Evolutionary conservation across 2,797 vertebrate species (phyloP), one percentile per base, ranked within the genome.

Genomic region (Graptemys geographica): DNA sequence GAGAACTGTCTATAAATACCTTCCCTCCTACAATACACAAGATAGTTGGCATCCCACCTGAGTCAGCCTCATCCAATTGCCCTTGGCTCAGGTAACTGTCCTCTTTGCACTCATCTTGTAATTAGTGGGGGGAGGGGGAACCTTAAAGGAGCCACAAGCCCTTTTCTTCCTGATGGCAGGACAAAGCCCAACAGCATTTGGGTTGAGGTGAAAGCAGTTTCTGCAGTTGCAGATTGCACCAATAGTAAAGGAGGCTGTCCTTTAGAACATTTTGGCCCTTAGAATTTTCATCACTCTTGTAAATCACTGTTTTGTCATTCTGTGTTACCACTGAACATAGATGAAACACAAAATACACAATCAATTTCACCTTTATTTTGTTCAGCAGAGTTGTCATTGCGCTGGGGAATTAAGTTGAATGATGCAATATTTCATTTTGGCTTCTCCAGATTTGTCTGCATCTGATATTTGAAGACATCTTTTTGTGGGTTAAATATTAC

Each of bases 321-420:
- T 41, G 65, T 69, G 19, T 72, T 86, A 21, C 16, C 85, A 88
- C 55, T 74, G 11, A 84, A 55, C 85, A 90, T 2, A 25, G 8
- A 90, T 86, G 86, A 92, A 79, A 27, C 6, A 3, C 93, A 79
- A 89, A 41, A 81, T 93, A 65, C 69, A 92, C 74, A 86, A 84
- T 79, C 76, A 1, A 52, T 31, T 55, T 85, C n/a, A 1, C 44
- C 69, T 85, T 72, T 69, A 79, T 72, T 93, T 84, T 83, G 15
- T 82, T 92, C 88, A 91, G 55, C 72, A 44, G 15, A n/a, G 41
- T 21, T 0, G 0, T 93, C 44, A 23, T 41, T 83, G 57, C 49
- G 79, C 51, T 65, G 83, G 84, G 83, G 53, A 33, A 18, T 3
- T 19, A 6, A 56, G 4, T 25, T 6, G 25, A 23, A 89, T 12